phyloP scores from a whole-genome alignment of 2,113 vertebrate species.

The Oncorhynchus mykiss region DNA sequence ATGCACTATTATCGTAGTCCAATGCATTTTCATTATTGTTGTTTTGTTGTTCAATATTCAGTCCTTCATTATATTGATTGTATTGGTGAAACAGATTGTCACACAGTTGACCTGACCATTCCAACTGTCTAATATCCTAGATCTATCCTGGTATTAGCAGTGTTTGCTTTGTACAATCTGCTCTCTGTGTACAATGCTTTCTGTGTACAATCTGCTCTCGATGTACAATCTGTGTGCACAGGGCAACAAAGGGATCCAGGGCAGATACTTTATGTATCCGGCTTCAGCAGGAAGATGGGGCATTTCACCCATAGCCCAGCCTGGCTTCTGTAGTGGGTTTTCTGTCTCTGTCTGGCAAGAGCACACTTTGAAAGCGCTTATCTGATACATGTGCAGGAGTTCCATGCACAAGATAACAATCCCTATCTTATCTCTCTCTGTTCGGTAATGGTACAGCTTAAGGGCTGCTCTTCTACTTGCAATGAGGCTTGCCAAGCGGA shows the following conservation, averaged over 20 bases:
- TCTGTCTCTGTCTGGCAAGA: constrained; percentile 63
- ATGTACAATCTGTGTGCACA: not conserved
- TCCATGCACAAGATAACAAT: constrained; percentile 77
- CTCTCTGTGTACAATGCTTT: no score
- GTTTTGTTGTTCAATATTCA: no score
- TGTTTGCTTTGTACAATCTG: not conserved
- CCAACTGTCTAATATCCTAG: not conserved
- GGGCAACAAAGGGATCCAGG: not conserved
- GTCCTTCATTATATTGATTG: not conserved
- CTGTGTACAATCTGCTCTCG: no score
- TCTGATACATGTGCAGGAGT: constrained; percentile 81
- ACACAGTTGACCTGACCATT: no score
- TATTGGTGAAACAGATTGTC: no score
- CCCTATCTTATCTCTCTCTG: constrained; percentile 83
- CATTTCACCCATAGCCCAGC: constrained; percentile 55
- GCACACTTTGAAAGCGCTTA: constrained; percentile 77
- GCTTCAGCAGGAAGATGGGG: constrained; percentile 23
- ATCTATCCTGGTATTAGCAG: not conserved
- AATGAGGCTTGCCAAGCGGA: constrained; percentile 74
- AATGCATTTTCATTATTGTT: not conserved
- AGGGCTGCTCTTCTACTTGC: constrained; percentile 78
- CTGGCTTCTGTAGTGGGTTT: constrained; percentile 17
- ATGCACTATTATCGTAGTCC: not conserved
- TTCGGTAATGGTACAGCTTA: constrained; percentile 85
- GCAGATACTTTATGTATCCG: not conserved